Evolutionary conservation across 1,140 invertebrate genomes (phyloP), one percentile per base, ranked within the genome.

Genomic region (Druon quercuslanigerum): DNA sequence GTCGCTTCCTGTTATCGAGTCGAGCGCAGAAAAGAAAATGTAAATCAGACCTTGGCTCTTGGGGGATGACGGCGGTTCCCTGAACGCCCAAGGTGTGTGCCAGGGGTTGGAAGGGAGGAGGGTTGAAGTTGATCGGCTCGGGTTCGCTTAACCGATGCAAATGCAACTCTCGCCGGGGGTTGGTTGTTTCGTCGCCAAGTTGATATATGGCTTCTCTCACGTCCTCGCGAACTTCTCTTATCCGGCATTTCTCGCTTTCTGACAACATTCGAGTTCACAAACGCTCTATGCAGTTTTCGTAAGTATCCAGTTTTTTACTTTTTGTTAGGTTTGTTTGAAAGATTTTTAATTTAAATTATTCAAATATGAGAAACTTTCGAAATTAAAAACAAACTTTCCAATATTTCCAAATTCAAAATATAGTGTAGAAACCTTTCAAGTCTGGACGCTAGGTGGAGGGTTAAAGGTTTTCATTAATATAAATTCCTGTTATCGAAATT

Each of bases 91-190:
- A 73, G 74, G 71, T 77, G 52, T 19, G 20, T 66, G 73, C 51
- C 76, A 51, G 78, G 72, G 60, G 74, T 60, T 74, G 76, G 73
- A 74, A 79, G 74, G 74, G 25, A 40, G 66, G 56, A 76, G 80
- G 76, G 83, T 74, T 79, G 85, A 81, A 86, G 86, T 85, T 80
- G 84, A 87, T 87, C 85, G 84, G 80, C 78, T 76, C 80, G 66
- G 82, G 83, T 84, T 82, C 82, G 87, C 80, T 84, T 80, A 79
- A 78, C 85, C 84, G 86, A 89, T 88, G 87, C 86, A 89, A 89
- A 89, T 88, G 87, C 87, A 89, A 88, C 86, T 87, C 85, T 87
- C 82, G 85, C 83, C 82, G 85, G 84, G 85, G 87, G 87, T 85
- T 83, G 83, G 87, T 86, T 87, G 87, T 87, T 88, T 89, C 87